Base-by-base conservation (phyloP, 2,797 vertebrate species). In the Thaleichthys pacificus region DNA sequence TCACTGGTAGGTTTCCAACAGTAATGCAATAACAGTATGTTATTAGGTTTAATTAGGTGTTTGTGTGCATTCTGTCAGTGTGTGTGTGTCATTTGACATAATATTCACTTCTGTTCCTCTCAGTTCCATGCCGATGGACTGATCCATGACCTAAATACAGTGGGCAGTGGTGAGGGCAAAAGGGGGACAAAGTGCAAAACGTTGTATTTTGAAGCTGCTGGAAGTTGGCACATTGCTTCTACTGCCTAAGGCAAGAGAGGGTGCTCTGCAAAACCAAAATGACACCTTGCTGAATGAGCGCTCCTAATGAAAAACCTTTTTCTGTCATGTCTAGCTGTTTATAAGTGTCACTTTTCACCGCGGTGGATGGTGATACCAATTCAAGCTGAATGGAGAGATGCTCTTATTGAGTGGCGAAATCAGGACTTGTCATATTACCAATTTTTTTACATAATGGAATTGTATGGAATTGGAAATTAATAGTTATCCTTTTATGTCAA, bases 161-260 rank as follows among this genome's bases (percentile, higher is more conserved):
- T 24, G 11, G 60, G 22, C 8, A 14, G 14, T 47, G 42, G 70
- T 3, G 19, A 28, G 61, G 4, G 70, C 7, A 21, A 15, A 3
- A 2, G 47, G 8, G 42, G 26, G 19, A 2, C 35, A n/a, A 28
- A 28, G 56, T 61, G 56, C 62, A 57, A 65, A 61, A 54, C 67
- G 49, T 54, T 69, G 51, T 58, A 64, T 56, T 73, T 72, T 76
- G 71, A 77, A 69, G 66, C 67, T 72, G 67, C 70, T 57, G 11
- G 57, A 66, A 35, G 68, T 66, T 71, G 76, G 68, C 76, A 74
- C 64, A 32, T 71, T 49, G 58, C 58, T 68, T 74, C 69, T 11
- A 60, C 24, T 22, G 67, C 72, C 67, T 21, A 8, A 49, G 72
- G 76, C 68, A 24, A 32, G 60, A 58, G 32, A 42, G 30, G 61